Conservation (phyloP, 2,888 invertebrate genomes). For the Stramonita haemastoma region DNA sequence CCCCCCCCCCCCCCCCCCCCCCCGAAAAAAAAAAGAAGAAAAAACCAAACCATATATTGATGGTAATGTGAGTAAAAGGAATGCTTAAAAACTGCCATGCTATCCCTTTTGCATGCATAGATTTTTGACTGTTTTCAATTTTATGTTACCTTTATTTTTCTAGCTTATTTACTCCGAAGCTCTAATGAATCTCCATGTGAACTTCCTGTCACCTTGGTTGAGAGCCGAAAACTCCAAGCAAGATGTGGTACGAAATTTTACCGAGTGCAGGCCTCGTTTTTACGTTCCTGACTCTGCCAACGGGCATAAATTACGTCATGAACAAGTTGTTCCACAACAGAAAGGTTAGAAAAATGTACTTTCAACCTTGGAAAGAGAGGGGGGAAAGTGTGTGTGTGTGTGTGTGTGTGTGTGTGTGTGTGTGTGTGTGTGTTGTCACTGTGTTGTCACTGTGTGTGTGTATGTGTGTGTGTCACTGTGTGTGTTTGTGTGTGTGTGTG, state of each 20-base stretch:
- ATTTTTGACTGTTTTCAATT: no score
- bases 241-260: slow-evolving; percentile 63
- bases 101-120: no score
- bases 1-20: no score
- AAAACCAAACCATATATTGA: no score
- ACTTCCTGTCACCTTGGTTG: slow-evolving; percentile 28
- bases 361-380: no score
- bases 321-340: slow-evolving; percentile 52
- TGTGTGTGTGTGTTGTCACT: no score
- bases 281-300: slow-evolving; percentile 47
- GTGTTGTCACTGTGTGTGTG: slow-evolving; percentile 1
- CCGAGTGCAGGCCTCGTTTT: slow-evolving; percentile 56
- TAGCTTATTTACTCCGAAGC: neutral
- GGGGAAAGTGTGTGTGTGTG: neutral
- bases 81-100: no score
- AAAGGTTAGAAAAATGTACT: slow-evolving; percentile 51
- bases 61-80: no score
- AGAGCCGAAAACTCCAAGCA: neutral
- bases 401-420: no score
- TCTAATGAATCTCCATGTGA: neutral
- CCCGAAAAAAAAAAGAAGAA: no score
- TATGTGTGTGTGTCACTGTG: no score
- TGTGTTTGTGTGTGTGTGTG: no score
- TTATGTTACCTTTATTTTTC: neutral
- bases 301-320: slow-evolving; percentile 41